Percentiles rank a stretch among this genome's conserved stretches.
phyloP scores from a whole-genome alignment of 2,888 invertebrate genomes.

The Girardia tigrina region DNA sequence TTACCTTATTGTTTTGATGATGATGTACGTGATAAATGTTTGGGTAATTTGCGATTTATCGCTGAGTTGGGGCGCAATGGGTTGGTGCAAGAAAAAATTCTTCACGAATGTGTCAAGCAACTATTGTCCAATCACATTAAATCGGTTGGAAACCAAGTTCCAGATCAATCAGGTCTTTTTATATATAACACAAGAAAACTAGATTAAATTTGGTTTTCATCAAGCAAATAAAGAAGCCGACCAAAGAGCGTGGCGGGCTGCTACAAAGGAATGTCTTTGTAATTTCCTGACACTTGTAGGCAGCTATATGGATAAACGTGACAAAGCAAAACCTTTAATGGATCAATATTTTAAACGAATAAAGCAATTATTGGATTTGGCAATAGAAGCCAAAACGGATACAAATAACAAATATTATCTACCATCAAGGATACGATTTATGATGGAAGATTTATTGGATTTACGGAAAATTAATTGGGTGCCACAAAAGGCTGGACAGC shows the following conservation, averaged over 20 bases:
- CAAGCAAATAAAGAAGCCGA: constrained; percentile 38
- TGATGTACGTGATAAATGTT: neutral
- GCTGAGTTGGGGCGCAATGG: constrained; percentile 92
- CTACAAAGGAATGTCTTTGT: constrained; percentile 87
- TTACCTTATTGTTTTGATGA: neutral
- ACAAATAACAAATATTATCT: constrained; percentile 20
- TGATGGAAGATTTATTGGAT: constrained; percentile 89
- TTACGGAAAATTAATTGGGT: constrained; percentile 57
- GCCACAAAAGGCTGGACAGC: constrained; percentile 25
- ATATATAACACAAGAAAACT: too few species aligned
- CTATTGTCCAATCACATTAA: constrained; percentile 55
- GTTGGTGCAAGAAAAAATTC: constrained; percentile 76
- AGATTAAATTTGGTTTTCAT: neutral
- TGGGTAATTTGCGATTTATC: constrained; percentile 41
- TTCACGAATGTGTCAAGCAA: constrained; percentile 83
- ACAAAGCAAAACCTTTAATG: constrained; percentile 66
- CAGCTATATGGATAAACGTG: constrained; percentile 77
- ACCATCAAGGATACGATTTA: constrained; percentile 80
- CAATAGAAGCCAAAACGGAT: constrained; percentile 6
- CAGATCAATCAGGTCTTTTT: constrained; percentile 6
- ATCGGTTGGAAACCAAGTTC: neutral
- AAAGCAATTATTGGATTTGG: neutral
- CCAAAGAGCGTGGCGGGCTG: constrained; percentile 60
- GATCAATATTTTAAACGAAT: constrained; percentile 62
- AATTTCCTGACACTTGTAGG: constrained; percentile 97